Percentiles rank a stretch among this genome's conserved stretches.
Evolutionary conservation across 2,113 vertebrate genomes (phyloP).

Genomic region (Bungarus multicinctus): DNA sequence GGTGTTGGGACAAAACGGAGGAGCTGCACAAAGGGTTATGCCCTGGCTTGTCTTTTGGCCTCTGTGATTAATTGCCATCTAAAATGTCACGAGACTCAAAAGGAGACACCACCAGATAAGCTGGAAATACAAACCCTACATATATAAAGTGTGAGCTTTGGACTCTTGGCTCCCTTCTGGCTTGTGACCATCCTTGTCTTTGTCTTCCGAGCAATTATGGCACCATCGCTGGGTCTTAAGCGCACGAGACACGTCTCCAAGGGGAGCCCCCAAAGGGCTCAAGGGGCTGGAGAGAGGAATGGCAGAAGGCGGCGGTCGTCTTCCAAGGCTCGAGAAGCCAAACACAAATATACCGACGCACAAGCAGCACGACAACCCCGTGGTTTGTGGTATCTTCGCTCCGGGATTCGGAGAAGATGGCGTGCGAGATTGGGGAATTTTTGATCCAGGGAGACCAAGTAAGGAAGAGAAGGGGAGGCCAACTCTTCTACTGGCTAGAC

Average conservation of each 20-base stretch:
- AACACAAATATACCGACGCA: background rate
- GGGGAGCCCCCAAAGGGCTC: no score
- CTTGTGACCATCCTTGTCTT: background rate
- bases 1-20: background rate
- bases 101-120: background rate
- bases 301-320: no score
- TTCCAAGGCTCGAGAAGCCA: background rate
- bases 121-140: background rate
- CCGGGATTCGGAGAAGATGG: background rate
- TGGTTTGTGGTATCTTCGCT: background rate
- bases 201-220: background rate
- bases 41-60: background rate
- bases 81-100: no score
- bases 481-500: background rate
- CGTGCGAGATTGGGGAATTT: background rate
- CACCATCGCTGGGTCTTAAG: background rate
- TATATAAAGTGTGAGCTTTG: no score
- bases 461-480: background rate
- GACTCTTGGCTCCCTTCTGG: background rate
- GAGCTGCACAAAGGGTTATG: fast-evolving
- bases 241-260: no score
- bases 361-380: background rate
- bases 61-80: background rate
- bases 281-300: background rate
- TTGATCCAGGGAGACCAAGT: background rate